A percentile compares a stretch with the other conserved stretches of the same genome.
Conservation (phyloP, 2,888 invertebrate species). For the Allolobophora icterica region DNA sequence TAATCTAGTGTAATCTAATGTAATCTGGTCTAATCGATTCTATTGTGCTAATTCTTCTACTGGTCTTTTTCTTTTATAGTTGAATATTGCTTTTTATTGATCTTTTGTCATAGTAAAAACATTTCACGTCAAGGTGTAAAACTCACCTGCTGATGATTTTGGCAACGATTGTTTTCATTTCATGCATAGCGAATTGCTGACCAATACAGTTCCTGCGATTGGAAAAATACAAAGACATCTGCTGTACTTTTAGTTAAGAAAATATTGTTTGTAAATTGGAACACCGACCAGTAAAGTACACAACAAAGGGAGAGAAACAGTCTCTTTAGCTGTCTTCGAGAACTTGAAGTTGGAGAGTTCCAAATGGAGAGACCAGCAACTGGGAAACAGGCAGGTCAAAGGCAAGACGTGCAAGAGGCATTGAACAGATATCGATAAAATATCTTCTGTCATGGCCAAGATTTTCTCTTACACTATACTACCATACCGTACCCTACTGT, state of each 20-base stretch:
- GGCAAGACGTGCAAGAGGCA: too few species aligned
- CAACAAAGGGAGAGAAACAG: background rate
- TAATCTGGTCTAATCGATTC: too few species aligned
- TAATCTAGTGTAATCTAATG: too few species aligned
- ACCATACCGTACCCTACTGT: too few species aligned
- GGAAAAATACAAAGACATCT: background rate
- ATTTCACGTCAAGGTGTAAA: background rate
- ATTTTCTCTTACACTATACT: too few species aligned
- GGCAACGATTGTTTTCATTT: conserved; percentile 55
- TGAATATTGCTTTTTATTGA: background rate
- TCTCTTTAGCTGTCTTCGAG: background rate
- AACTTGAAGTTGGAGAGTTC: too few species aligned
- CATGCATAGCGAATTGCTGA: conserved; percentile 60
- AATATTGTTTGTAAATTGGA: too few species aligned
- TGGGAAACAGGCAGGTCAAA: too few species aligned
- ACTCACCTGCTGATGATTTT: conserved; percentile 51
- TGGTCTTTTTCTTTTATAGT: background rate
- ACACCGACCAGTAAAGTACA: background rate
- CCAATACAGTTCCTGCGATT: conserved; percentile 57
- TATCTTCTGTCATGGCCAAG: too few species aligned
- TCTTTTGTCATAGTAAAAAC: background rate
- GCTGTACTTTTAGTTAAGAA: background rate
- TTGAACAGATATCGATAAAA: too few species aligned
- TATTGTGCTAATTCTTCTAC: too few species aligned
- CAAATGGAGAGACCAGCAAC: too few species aligned